Evolutionary conservation across 2,888 invertebrate genomes (phyloP), one percentile per base, ranked within the genome.

Genomic region (Liodrosophila aerea): DNA sequence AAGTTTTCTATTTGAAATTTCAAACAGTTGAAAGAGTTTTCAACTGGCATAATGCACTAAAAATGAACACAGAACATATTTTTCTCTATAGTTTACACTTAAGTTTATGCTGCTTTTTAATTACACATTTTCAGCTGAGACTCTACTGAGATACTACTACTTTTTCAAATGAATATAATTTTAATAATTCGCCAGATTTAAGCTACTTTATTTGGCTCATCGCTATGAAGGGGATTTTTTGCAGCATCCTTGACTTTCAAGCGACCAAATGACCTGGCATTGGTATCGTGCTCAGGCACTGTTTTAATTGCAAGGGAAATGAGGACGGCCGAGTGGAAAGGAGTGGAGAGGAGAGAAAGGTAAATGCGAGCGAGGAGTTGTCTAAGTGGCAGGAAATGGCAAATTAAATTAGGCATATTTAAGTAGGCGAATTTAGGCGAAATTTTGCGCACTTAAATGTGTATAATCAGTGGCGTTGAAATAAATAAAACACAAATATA

Each of bases 341-440:
- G 3, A 22, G 22, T 4, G 22, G 22, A 22, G 22, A 22, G 22
- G 22, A 22, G 22, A 22, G 22, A 22, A 5, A 22, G 22, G 22
- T 22, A 4, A 5, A 22, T 4, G n/a, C n/a, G n/a, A n/a, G 34
- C 34, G 34, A 13, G 34, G 13, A 36, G 34, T n/a, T n/a, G n/a
- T n/a, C 16, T 37, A 37, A 37, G 54, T 37, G 44, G 27, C 52
- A 31, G 58, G 44, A 56, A 62, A 41, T 31, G 51, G 27, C 44
- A 57, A 77, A 84, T 81, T 73, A 84, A 77, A 77, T 77, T 77
- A 75, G 77, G 67, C 82, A 64, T 77, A 77, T 81, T 84, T 84
- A 81, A 81, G 75, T 46, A 71, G 71, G 45, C 8, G n/a, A 64
- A 53, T 84, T 77, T 60, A 30, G 50, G 50, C 52, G 49, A 67